Percentiles rank a stretch among this genome's conserved stretches.
Conservation (phyloP, 2,888 invertebrate genomes). For the Andrena minutula region DNA sequence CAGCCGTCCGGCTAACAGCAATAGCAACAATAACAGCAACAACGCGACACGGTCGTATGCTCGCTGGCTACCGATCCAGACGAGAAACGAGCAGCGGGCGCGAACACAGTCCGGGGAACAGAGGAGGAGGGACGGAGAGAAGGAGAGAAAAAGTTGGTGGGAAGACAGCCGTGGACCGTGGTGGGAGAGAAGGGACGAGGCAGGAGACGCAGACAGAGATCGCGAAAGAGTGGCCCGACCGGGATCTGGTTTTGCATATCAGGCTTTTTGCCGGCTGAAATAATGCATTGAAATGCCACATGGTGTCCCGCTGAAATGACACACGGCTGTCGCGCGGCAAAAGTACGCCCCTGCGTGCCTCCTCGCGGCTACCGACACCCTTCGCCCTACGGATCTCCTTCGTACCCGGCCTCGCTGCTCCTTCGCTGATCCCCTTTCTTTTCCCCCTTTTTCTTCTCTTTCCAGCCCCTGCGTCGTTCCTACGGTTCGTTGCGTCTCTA, state of each 20-base stretch:
- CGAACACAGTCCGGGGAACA: conserved; percentile 12
- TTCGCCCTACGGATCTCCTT: conserved; percentile 40
- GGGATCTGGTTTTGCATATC: conserved; percentile 82
- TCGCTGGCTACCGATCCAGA: conserved; percentile 54
- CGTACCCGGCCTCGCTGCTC: conserved; percentile 14
- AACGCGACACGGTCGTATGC: conserved; percentile 55
- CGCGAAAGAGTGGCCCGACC: conserved; percentile 61
- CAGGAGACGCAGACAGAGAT: conserved; percentile 45
- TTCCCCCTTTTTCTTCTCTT: not conserved
- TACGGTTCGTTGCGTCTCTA: not conserved
- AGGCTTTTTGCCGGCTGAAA: conserved; percentile 82
- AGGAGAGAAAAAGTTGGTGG: conserved; percentile 39
- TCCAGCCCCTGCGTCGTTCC: not conserved
- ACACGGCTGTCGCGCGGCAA: conserved; percentile 81
- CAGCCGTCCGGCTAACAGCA: conserved; percentile 49
- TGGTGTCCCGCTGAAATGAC: conserved; percentile 82
- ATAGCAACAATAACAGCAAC: conserved; percentile 56
- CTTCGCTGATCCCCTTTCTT: not conserved
- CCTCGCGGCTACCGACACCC: conserved; percentile 59
- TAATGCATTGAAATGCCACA: conserved; percentile 84
- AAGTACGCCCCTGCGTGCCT: conserved; percentile 71
- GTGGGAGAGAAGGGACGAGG: conserved; percentile 51
- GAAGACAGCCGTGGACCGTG: not conserved
- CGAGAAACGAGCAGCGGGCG: not conserved
- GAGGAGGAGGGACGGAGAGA: conserved; percentile 30